Conservation (phyloP, 2,888 invertebrate genomes). For the Tupiocoris notatus region DNA sequence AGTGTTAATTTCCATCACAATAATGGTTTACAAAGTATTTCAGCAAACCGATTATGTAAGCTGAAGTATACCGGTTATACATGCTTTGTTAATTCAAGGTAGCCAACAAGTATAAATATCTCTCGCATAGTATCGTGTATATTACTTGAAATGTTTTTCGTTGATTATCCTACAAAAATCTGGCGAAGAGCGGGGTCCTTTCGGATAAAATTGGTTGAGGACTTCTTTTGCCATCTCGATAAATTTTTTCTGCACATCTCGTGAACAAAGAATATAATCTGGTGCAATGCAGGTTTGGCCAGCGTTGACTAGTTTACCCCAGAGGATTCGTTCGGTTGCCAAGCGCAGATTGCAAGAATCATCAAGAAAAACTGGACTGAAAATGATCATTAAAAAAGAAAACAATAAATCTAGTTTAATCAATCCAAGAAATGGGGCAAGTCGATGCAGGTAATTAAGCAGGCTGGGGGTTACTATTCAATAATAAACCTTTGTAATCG, state of each 20-base stretch:
- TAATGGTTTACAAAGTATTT: too few species aligned
- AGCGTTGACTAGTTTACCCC: conserved; percentile 91
- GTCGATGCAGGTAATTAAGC: too few species aligned
- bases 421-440: background rate
- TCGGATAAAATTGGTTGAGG: conserved; percentile 79
- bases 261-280: conserved; percentile 85
- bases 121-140: too few species aligned
- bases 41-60: too few species aligned
- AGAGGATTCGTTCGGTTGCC: conserved; percentile 78
- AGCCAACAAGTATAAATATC: too few species aligned
- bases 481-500: too few species aligned
- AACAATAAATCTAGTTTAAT: background rate
- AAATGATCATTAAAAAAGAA: background rate
- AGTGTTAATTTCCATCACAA: too few species aligned
- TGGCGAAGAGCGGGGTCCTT: conserved; percentile 73
- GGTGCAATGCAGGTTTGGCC: conserved; percentile 98
- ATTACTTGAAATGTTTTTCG: conserved; percentile 77
- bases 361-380: conserved; percentile 88
- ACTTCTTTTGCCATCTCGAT: conserved; percentile 65
- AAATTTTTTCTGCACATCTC: conserved; percentile 72
- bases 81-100: too few species aligned
- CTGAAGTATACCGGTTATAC: too few species aligned
- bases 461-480: too few species aligned
- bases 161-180: conserved; percentile 86
- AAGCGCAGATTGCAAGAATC: conserved; percentile 73